Conservation (phyloP, 2,113 vertebrate species). For the Mirza zaza region DNA sequence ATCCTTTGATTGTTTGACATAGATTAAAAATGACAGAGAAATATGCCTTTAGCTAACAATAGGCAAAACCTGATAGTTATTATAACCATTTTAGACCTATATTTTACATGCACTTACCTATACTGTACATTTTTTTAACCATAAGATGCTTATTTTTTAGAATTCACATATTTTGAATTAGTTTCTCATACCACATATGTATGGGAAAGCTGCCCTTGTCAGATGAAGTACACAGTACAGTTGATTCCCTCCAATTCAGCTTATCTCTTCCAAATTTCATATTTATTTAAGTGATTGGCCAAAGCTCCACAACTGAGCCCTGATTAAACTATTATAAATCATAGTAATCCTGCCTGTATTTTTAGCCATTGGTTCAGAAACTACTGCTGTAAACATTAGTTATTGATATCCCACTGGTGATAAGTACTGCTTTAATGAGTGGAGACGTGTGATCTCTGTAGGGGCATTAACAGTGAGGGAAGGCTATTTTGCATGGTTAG, state of each 20-base stretch:
- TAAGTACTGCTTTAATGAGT: neutral
- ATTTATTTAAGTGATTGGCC: neutral
- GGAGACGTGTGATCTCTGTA: neutral
- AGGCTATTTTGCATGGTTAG: neutral
- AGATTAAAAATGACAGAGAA: neutral
- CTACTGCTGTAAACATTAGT: neutral
- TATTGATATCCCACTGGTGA: neutral
- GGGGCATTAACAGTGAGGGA: neutral
- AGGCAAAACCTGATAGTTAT: neutral
- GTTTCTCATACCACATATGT: neutral
- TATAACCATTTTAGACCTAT: neutral
- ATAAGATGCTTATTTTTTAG: neutral
- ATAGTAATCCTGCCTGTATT: neutral
- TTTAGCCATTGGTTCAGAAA: neutral
- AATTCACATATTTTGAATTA: neutral
- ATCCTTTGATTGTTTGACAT: slow-evolving; percentile 42
- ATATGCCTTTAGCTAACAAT: neutral
- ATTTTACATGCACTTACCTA: neutral
- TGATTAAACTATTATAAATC: neutral
- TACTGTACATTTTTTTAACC: neutral
- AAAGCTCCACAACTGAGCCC: neutral
- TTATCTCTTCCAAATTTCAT: neutral
- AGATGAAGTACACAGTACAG: neutral
- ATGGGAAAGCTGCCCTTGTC: neutral
- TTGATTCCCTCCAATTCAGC: neutral